Evolutionary conservation across 1,140 invertebrate genomes (phyloP), one percentile per base, ranked within the genome.

Genomic region (Hylyphantes graminicola): DNA sequence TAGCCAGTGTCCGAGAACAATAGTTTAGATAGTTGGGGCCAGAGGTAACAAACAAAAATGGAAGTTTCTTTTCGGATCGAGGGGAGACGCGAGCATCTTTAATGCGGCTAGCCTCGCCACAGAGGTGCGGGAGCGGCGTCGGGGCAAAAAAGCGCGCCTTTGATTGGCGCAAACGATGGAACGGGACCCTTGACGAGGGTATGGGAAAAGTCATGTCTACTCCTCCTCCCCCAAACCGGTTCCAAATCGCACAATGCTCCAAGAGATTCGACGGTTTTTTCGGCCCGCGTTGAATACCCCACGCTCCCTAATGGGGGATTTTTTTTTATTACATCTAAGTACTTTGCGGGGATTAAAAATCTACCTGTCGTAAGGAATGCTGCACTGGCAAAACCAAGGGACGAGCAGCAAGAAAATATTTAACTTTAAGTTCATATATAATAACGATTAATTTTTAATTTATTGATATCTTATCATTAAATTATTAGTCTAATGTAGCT

Each of bases 171-270:
- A 82, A 55, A 77, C 70, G 51, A 65, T 82, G 68, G 68, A 82
- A 55, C 67, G 80, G 80, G 80, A 82, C 80, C 80, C 80, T 82
- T 82, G 67, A 61, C 67, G 67, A 72, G 67, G 80, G 80, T 72
- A 73, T 73, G 57, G 80, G 80, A 67, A 82, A 82, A 82, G 67
- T 82, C 80, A 72, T 82, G 80, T 82, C 80, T 82, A 82, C 80
- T 82, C 80, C 80, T 82, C 80, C 80, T 82, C 80, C 80, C 80
- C 80, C 80, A 82, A 82, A 82, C 80, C 80, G 80, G 80, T 82
- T 82, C 80, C 57, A 57, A 54, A 21, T 63, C 59, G 80, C 80
- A 83, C 80, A 83, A 83, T 83, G 80, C 80, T 83, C 80, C 35
- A 35, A 35, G 35, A 35, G 35, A 83, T 72, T 64, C 80, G 80